These are phyloP conservation scores for Campoletis raptor DNA, from an alignment of 2,888 invertebrate genomes.

Conservation along the genomic window DNA sequence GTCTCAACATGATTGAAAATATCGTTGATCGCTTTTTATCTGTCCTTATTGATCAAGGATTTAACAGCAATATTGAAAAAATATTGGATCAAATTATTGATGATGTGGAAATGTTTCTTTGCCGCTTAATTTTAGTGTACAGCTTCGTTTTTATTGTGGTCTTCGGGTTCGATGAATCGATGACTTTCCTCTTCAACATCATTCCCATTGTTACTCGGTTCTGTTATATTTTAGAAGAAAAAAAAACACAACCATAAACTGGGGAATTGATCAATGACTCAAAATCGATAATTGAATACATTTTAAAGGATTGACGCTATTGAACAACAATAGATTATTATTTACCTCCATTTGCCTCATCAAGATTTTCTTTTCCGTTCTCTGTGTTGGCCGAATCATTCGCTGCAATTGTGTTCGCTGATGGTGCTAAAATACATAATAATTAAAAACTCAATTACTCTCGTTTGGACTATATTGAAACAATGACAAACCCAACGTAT, in stretches of 20 bases:
- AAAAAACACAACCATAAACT: neutral
- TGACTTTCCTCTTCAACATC: neutral
- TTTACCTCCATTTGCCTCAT: slow-evolving; percentile 58
- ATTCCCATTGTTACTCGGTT: neutral
- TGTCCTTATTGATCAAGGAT: neutral
- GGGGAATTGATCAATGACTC: neutral
- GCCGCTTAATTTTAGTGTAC: neutral
- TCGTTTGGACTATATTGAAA: neutral
- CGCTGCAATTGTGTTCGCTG: slow-evolving; percentile 34
- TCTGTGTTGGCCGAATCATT: slow-evolving; percentile 39
- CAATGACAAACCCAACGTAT: neutral
- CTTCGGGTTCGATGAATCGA: neutral
- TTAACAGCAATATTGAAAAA: neutral
- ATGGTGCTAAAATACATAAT: slow-evolving; percentile 44
- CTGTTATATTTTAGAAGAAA: neutral
- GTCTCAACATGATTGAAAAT: neutral
- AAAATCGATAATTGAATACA: neutral
- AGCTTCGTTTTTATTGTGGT: neutral
- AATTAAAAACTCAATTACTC: neutral
- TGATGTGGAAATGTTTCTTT: neutral
- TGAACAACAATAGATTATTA: neutral
- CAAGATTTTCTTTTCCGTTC: slow-evolving; percentile 29
- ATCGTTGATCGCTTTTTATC: neutral
- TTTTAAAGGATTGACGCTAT: too few species aligned
- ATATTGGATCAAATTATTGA: neutral